These are phyloP conservation scores for Carterocephalus palaemon DNA, from an alignment of 2,888 invertebrate genomes.

Conservation along the genomic window DNA sequence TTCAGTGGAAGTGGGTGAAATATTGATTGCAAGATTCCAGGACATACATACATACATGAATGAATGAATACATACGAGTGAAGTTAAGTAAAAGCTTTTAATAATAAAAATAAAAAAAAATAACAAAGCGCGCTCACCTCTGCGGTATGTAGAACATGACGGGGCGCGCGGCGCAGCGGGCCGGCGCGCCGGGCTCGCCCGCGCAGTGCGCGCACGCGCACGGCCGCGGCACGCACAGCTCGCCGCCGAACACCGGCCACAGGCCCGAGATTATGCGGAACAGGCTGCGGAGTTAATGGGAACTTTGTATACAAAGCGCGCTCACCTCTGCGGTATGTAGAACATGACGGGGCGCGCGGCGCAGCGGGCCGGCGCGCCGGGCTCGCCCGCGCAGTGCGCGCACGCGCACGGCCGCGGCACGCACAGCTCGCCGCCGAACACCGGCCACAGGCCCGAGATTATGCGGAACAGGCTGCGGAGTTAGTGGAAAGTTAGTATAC, in stretches of 20 bases:
- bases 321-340: conserved; percentile 90
- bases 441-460: conserved; percentile 96
- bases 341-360: conserved; percentile 86
- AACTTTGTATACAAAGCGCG: background rate
- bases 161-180: conserved; percentile 74
- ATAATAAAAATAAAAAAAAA: too few relatives aligned
- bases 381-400: conserved; percentile 62
- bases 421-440: conserved; percentile 88
- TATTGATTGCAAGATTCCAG: too few relatives aligned
- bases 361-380: conserved; percentile 46
- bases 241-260: conserved; percentile 95
- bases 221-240: conserved; percentile 81
- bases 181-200: conserved; percentile 46
- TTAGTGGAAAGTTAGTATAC: too few relatives aligned
- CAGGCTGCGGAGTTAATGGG: conserved; percentile 73
- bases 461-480: conserved; percentile 88
- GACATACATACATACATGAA: too few relatives aligned
- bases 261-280: conserved; percentile 96
- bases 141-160: conserved; percentile 96
- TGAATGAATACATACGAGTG: too few relatives aligned
- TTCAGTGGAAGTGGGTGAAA: too few relatives aligned
- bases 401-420: conserved; percentile 79
- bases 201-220: conserved; percentile 68
- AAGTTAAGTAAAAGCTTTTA: too few relatives aligned
- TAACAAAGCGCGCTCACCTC: conserved; percentile 64